These are phyloP conservation scores for Anthonomus grandis DNA, from an alignment of 1,140 invertebrate species.

Conservation along the genomic window DNA sequence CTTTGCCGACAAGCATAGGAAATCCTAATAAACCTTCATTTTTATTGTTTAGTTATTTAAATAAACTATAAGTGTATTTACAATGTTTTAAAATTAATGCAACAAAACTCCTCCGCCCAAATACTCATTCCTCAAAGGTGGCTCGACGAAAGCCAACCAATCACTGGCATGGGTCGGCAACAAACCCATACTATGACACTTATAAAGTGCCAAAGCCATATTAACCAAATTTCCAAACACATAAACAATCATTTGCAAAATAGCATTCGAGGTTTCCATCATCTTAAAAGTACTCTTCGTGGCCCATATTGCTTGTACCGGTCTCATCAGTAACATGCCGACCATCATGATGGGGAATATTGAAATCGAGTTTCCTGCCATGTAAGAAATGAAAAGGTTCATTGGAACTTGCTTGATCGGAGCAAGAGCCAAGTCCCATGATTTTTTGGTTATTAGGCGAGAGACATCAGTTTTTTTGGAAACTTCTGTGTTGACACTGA, in stretches of 20 bases:
- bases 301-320: conserved; percentile 91
- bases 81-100: conserved; percentile 47
- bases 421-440: conserved; percentile 95
- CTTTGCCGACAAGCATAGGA: conserved; percentile 65
- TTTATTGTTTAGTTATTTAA: not conserved
- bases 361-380: conserved; percentile 98
- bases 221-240: conserved; percentile 93
- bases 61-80: not conserved
- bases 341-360: conserved; percentile 99
- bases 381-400: conserved; percentile 99
- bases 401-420: conserved; percentile 96
- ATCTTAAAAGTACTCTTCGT: conserved; percentile 91
- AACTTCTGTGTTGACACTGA: conserved; percentile 68
- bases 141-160: conserved; percentile 97
- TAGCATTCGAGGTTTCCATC: conserved; percentile 90
- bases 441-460: conserved; percentile 88
- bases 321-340: conserved; percentile 94
- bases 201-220: conserved; percentile 91
- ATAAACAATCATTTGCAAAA: conserved; percentile 91
- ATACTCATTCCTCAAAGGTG: conserved; percentile 82
- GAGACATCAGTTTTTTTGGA: conserved; percentile 72
- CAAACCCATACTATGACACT: conserved; percentile 98
- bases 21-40: conserved; percentile 49
- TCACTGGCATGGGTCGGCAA: conserved; percentile 97
- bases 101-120: conserved; percentile 80